These are phyloP conservation scores for Automeris io DNA, from an alignment of 2,888 invertebrate genomes.

Conservation along the genomic window DNA sequence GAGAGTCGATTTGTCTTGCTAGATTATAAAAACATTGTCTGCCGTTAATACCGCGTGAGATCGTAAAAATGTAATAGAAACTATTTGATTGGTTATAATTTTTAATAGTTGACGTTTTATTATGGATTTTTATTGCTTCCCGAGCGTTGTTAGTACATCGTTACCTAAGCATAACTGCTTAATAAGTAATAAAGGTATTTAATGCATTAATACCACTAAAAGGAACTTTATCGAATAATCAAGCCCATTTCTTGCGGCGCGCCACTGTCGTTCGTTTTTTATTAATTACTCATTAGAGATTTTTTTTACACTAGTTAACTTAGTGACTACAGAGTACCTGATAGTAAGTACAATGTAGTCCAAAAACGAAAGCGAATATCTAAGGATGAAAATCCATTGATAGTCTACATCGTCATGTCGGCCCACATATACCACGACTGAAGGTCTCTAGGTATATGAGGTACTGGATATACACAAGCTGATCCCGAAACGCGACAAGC, in stretches of 20 bases:
- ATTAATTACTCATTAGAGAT: background rate
- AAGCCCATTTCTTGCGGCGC: constrained; percentile 1
- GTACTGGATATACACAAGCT: too few species aligned
- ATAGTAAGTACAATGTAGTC: too few species aligned
- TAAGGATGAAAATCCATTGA: too few species aligned
- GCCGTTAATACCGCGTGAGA: constrained; percentile 45
- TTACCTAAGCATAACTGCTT: constrained; percentile 28
- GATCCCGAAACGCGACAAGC: too few species aligned
- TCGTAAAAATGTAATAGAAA: constrained; percentile 52
- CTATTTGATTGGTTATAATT: constrained; percentile 58
- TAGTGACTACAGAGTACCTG: too few species aligned
- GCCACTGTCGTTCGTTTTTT: background rate
- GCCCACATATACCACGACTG: too few species aligned
- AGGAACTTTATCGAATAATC: constrained; percentile 6
- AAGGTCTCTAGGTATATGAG: too few species aligned
- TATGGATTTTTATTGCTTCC: constrained; percentile 29
- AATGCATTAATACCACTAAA: constrained; percentile 10
- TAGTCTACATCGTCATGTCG: too few species aligned
- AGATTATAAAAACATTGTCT: constrained; percentile 60
- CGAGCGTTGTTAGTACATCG: constrained; percentile 9
- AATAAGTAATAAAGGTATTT: constrained; percentile 25
- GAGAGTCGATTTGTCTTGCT: constrained; percentile 62
- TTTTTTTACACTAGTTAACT: too few species aligned
- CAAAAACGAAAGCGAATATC: too few species aligned
- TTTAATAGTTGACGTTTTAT: constrained; percentile 37